A percentile compares a stretch with the other conserved stretches of the same genome.
Conservation (phyloP, 2,797 vertebrate genomes). For the Myiotriccus ornatus region DNA sequence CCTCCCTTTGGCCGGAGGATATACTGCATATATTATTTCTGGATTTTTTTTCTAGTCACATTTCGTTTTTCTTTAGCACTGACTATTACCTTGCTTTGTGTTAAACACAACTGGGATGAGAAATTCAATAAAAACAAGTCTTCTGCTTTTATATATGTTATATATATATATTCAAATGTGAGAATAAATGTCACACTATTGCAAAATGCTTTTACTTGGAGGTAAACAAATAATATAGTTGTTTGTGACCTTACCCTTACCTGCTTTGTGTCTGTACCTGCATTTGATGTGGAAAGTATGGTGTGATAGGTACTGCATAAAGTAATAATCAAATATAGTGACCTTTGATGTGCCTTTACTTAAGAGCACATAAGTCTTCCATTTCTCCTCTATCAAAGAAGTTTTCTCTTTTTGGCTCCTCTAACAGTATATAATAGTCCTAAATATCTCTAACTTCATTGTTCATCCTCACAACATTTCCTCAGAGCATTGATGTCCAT, state of each 20-base stretch:
- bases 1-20: not conserved
- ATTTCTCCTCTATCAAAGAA: not conserved
- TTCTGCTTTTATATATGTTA: not conserved
- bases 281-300: accelerated
- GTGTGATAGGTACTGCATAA: not conserved
- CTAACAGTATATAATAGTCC: not conserved
- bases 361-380: not conserved
- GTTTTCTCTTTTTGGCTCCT: not conserved
- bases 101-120: not conserved
- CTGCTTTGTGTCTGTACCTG: not conserved
- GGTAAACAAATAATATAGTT: not conserved
- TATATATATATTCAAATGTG: not conserved
- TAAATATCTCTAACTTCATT: not conserved
- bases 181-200: not conserved
- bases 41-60: not conserved
- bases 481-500: not conserved
- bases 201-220: not conserved
- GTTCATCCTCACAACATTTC: not conserved
- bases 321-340: not conserved
- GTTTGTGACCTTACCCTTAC: not conserved
- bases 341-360: not conserved
- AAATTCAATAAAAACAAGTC: not conserved
- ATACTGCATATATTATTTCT: not conserved
- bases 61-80: not conserved
- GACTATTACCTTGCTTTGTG: not conserved